Percentiles rank a stretch among this genome's conserved stretches.
These are phyloP conservation scores for Datnioides undecimradiatus DNA, from an alignment of 2,113 vertebrate species.

Conservation along the genomic window DNA sequence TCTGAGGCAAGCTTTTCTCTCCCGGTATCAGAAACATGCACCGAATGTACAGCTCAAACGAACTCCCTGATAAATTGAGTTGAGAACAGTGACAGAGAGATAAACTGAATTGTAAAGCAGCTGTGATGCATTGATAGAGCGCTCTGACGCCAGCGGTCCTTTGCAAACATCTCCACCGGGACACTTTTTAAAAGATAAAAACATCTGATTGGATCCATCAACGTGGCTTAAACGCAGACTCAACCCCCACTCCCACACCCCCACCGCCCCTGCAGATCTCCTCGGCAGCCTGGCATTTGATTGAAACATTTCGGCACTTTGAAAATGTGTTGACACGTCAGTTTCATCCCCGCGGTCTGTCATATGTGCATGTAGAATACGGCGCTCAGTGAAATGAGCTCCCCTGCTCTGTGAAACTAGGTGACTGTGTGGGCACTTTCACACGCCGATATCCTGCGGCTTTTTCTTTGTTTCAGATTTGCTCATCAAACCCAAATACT, in stretches of 20 bases:
- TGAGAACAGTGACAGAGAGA: slow-evolving; percentile 67
- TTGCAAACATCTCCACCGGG: slow-evolving; percentile 55
- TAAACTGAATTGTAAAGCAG: slow-evolving; percentile 75
- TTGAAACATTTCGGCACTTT: slow-evolving; percentile 21
- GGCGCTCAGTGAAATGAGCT: neutral
- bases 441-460: slow-evolving; percentile 14
- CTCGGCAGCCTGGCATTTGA: neutral
- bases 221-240: slow-evolving; percentile 33
- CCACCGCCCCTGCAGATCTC: neutral
- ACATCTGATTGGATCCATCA: slow-evolving; percentile 69
- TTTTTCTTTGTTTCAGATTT: slow-evolving; percentile 45
- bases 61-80: slow-evolving; percentile 77
- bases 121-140: slow-evolving; percentile 71
- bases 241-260: neutral
- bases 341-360: slow-evolving; percentile 5
- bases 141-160: slow-evolving; percentile 50
- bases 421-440: slow-evolving; percentile 31
- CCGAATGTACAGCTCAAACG: slow-evolving; percentile 61
- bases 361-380: neutral
- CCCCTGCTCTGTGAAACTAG: slow-evolving; percentile 14
- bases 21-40: slow-evolving; percentile 63
- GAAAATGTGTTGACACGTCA: slow-evolving; percentile 38
- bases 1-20: slow-evolving; percentile 66
- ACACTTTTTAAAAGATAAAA: slow-evolving; percentile 58
- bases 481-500: slow-evolving; percentile 51